Evolutionary conservation across 2,113 vertebrate species (phyloP), one percentile per base, ranked within the genome.

Genomic region (Agapornis roseicollis): DNA sequence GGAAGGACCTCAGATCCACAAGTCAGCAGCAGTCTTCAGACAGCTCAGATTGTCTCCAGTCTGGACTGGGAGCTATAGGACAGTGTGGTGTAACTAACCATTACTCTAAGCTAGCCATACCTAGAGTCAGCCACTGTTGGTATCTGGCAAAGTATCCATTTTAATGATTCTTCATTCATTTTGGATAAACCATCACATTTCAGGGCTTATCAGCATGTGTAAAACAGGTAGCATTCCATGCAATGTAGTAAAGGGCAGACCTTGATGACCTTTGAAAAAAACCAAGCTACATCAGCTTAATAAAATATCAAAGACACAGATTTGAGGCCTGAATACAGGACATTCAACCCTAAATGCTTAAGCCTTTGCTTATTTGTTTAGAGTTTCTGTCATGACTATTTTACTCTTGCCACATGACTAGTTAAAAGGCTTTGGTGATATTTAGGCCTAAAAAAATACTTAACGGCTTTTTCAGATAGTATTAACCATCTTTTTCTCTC

Each of bases 261-360:
- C 64, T 31, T 55, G 33, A 73, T 28, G 37, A 76, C 47, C 78
- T 91, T 71, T 81, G 52, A 72, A 95, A 94, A 94, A 93, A 93
- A 68, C 42, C 60, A 71, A 56, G 39, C 29, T 60, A 46, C 55
- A 17, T 53, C 56, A 83, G 23, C 63, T 47, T 56, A 80, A 80
- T 13, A 52, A 25, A 80, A 24, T 50, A 47, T 33, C 61, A 80
- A 61, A 92, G 24, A 44, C 28, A 29, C 0, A 1, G 52, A 90
- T 76, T 42, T 61, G 22, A 61, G 73, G n/a, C 15, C 72, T 80
- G 44, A 82, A 86, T 39, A 58, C 20, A 55, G 42, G 72, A 72
- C 37, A 25, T 4, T 58, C 23, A 33, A 23, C 17, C 7, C 8
- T 52, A 22, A 73, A 74, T 37, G 23, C 17, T 74, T 64, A 74